Evolutionary conservation across 2,113 vertebrate species (phyloP).

Genomic region (Glaucomys volans): DNA sequence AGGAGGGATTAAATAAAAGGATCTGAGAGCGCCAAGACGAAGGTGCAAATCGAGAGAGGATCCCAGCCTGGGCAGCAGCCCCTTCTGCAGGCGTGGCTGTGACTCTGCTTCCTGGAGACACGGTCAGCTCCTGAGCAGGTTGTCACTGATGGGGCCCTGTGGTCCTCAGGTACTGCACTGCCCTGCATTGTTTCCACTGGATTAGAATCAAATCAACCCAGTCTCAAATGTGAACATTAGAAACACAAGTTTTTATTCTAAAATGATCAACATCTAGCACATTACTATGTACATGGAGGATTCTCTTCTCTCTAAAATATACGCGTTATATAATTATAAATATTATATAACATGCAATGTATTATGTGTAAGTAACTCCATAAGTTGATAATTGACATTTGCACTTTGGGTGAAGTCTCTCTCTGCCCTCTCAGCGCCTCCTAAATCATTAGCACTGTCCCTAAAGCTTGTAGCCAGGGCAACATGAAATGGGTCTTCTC

Average conservation of each 20-base stretch:
- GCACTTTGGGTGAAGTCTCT: neutral
- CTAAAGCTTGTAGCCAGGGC: neutral
- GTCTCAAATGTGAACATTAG: neutral
- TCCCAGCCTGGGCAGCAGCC: too few relatives aligned
- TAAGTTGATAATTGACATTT: neutral
- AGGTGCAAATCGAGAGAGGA: neutral
- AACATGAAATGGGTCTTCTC: too few relatives aligned
- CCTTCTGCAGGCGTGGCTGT: neutral
- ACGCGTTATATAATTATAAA: neutral
- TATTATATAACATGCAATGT: neutral
- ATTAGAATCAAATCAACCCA: neutral
- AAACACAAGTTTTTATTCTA: neutral
- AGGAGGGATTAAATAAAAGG: neutral
- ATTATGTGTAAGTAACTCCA: fast-evolving
- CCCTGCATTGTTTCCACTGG: neutral
- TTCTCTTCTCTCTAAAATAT: neutral
- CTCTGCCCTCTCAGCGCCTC: neutral
- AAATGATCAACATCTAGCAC: neutral
- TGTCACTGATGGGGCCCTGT: neutral
- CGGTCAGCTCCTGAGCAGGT: neutral
- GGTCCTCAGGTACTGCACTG: too few relatives aligned
- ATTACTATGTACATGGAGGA: fast-evolving
- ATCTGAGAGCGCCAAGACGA: neutral
- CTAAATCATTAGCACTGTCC: neutral
- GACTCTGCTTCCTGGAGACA: too few relatives aligned